phyloP scores from a whole-genome alignment of 2,888 invertebrate species.

The Lochmaea capreae region DNA sequence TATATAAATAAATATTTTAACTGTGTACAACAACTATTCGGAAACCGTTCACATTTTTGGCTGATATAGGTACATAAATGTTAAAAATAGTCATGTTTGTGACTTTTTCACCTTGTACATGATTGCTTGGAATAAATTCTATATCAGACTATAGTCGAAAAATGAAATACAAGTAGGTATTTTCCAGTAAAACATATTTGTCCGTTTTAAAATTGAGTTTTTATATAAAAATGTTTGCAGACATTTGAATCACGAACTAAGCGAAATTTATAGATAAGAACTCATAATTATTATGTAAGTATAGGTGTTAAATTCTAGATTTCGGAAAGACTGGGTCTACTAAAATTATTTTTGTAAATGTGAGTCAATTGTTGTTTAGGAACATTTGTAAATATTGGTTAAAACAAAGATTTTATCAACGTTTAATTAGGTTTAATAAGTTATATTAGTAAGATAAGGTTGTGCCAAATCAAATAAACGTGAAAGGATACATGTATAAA shows the following conservation, averaged over 20 bases:
- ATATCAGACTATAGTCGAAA: too few relatives aligned
- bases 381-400: constrained; percentile 22
- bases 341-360: constrained; percentile 40
- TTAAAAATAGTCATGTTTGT: too few relatives aligned
- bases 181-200: too few relatives aligned
- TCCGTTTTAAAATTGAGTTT: too few relatives aligned
- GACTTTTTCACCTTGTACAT: too few relatives aligned
- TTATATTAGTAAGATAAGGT: constrained; percentile 19
- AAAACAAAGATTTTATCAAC: constrained; percentile 16
- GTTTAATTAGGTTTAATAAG: constrained; percentile 31
- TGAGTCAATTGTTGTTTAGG: constrained; percentile 33
- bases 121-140: too few relatives aligned
- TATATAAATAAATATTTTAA: too few relatives aligned
- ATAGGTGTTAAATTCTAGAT: constrained; percentile 25
- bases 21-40: too few relatives aligned
- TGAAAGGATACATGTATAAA: constrained; percentile 30
- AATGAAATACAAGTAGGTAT: too few relatives aligned
- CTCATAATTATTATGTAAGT: background rate
- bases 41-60: too few relatives aligned
- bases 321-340: constrained; percentile 35
- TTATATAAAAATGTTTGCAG: background rate
- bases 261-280: background rate
- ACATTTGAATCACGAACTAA: background rate
- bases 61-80: too few relatives aligned
- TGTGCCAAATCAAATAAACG: constrained; percentile 38